phyloP scores from a whole-genome alignment of 1,140 invertebrate species.

The Leptoteleia sp. region DNA sequence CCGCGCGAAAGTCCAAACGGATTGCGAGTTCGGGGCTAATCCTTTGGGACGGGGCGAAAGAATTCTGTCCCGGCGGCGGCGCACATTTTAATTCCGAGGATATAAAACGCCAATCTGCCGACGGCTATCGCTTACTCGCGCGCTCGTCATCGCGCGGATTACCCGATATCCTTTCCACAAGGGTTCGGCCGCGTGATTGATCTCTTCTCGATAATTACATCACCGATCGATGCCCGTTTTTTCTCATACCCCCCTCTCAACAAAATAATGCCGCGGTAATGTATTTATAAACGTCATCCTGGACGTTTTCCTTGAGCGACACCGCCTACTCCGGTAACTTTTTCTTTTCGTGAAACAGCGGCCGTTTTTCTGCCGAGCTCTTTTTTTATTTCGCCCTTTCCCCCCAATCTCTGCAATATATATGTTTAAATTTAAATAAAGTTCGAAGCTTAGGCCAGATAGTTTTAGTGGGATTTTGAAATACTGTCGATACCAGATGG shows the following conservation, averaged over 20 bases:
- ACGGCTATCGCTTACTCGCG: conserved; percentile 37
- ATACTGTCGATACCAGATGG: conserved; percentile 63
- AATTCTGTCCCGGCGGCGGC: conserved; percentile 19
- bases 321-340: conserved; percentile 1
- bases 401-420: too few species aligned
- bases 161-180: conserved; percentile 51
- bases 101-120: conserved; percentile 54
- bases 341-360: conserved; percentile 21
- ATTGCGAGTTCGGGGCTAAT: conserved; percentile 44
- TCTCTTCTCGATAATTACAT: conserved; percentile 77
- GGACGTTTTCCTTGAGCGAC: conserved; percentile 9
- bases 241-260: conserved; percentile 20
- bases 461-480: conserved; percentile 57
- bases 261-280: conserved; percentile 58
- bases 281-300: conserved; percentile 57
- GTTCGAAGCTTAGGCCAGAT: conserved; percentile 45
- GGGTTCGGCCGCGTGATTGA: conserved; percentile 70
- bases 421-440: conserved; percentile 61
- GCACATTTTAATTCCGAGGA: conserved; percentile 53
- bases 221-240: conserved; percentile 36
- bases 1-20: conserved; percentile 36
- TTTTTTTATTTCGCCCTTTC: conserved; percentile 15
- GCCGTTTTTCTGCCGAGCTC: background rate
- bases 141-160: conserved; percentile 67
- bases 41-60: conserved; percentile 54